Conservation (phyloP, 2,888 invertebrate genomes). For the Cephonodes hylas region DNA sequence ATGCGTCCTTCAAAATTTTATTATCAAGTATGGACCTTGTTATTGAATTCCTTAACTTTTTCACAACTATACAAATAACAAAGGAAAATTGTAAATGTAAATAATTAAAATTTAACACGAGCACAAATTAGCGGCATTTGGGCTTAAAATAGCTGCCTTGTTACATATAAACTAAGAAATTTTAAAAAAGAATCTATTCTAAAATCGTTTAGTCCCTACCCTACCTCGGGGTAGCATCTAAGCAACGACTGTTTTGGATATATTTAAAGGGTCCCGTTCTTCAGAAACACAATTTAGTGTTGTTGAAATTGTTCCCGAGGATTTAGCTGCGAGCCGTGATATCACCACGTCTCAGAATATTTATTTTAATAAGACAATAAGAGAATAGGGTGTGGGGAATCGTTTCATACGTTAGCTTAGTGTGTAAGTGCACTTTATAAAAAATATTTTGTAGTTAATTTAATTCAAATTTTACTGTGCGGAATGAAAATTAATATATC, state of each 20-base stretch:
- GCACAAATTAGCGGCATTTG: too few species aligned
- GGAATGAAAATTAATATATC: too few species aligned
- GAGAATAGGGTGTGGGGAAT: constrained; percentile 31
- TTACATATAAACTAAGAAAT: neutral
- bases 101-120: too few species aligned
- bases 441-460: too few species aligned
- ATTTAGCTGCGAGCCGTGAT: constrained; percentile 40
- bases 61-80: too few species aligned
- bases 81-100: too few species aligned
- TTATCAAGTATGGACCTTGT: too few species aligned
- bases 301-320: constrained; percentile 27
- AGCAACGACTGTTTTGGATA: constrained; percentile 24
- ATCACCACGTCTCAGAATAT: constrained; percentile 46
- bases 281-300: constrained; percentile 36
- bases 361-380: constrained; percentile 60
- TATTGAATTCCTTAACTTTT: too few species aligned
- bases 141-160: too few species aligned
- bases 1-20: too few species aligned
- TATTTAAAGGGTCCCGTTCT: constrained; percentile 30
- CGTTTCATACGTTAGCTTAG: constrained; percentile 28
- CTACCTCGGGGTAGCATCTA: neutral
- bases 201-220: neutral
- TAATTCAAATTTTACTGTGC: too few species aligned
- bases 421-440: constrained; percentile 17
- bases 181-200: neutral